Evolutionary conservation across 1,140 invertebrate genomes (phyloP), one percentile per base, ranked within the genome.

Genomic region (Nautilus pompilius): DNA sequence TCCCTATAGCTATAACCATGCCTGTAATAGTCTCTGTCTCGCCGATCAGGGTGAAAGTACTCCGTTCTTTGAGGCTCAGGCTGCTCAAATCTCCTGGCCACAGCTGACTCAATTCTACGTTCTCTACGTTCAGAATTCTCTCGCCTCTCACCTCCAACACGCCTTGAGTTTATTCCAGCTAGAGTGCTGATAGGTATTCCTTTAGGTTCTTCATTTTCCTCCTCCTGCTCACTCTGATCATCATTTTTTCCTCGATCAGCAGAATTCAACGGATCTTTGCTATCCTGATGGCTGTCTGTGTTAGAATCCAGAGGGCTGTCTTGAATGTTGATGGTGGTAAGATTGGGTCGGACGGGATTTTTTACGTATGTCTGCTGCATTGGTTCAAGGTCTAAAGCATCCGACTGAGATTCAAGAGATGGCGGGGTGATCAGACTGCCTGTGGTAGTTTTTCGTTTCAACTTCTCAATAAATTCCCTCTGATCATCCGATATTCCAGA

Each of bases 381-480:
- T 58, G 22, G 62, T 58, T 17, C 58, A 46, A 22, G 41, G 24
- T 28, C 48, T 24, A 33, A 29, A 26, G 15, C 60, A 28, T 46
- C 61, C 15, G 53, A 20, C 10, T 45, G 53, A 15, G 53, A 48
- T n/a, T 57, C 53, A 5, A 53, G 24, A 24, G 29, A 28, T 17
- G 20, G 49, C 17, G 49, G 49, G 26, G 49, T 53, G 13, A 53
- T 28, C 17, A 53, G 22, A 24, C 29, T 53, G 26, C 49, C n/a
- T n/a, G n/a, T 53, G 15, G 67, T 56, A 22, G 74, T 73, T 60
- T 76, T 76, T 34, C 69, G 63, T 29, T 75, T 75, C 55, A 77
- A 63, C 65, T 77, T 77, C 24, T 75, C 70, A 17, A 66, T 63
- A 46, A 74, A 74, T 58, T 74, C 73, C 46, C 54, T 68, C 10